Conservation (phyloP, 2,113 vertebrate species). For the Cyanistes caeruleus region DNA sequence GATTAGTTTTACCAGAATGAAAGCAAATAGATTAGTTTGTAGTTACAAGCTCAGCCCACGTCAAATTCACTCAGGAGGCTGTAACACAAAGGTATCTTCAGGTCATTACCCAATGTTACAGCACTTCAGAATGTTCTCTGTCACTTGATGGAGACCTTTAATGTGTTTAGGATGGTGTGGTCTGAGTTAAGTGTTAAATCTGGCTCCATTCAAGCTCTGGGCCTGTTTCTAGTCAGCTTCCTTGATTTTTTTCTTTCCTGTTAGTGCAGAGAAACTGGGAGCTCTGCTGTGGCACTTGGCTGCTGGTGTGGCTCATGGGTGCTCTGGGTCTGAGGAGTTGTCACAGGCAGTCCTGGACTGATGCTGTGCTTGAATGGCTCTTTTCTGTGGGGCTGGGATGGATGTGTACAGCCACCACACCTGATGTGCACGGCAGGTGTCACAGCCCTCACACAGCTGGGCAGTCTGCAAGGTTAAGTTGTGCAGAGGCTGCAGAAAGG, state of each 20-base stretch:
- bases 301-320: not conserved
- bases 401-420: accelerated
- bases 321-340: not conserved
- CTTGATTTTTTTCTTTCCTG: not conserved
- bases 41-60: not conserved
- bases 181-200: not conserved
- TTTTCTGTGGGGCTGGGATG: not conserved
- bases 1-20: not conserved
- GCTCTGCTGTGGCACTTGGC: not conserved
- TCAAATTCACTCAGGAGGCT: not conserved
- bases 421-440: not conserved
- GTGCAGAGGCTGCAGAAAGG: not conserved
- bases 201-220: not conserved
- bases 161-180: not conserved
- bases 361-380: not conserved
- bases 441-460: not conserved
- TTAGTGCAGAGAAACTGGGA: not conserved
- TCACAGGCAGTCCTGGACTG: not conserved
- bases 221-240: not conserved
- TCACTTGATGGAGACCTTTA: not conserved
- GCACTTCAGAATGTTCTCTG: not conserved
- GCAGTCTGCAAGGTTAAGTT: not conserved
- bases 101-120: not conserved
- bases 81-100: not conserved
- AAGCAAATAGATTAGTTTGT: not conserved